phyloP scores from a whole-genome alignment of 2,888 invertebrate species.

The Erebia palarica region DNA sequence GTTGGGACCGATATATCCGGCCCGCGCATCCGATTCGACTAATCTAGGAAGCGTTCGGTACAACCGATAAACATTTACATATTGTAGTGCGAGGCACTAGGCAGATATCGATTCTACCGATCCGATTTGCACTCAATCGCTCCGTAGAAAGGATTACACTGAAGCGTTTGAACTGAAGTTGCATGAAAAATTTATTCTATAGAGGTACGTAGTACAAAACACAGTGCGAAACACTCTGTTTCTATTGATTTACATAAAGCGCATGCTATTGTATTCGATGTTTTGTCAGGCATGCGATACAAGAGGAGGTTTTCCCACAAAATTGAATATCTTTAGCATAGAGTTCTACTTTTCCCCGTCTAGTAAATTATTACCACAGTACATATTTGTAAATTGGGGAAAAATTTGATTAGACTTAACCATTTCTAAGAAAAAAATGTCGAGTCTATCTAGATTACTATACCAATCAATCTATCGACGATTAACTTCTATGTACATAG shows the following conservation, averaged over 20 bases:
- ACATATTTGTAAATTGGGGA: neutral
- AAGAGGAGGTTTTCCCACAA: neutral
- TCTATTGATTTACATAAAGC: constrained; percentile 15
- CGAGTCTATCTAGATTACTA: too few species aligned
- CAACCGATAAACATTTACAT: constrained; percentile 54
- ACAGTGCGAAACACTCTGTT: constrained; percentile 16
- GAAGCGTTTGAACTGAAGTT: constrained; percentile 28
- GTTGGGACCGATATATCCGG: constrained; percentile 60
- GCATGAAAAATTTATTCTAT: constrained; percentile 33
- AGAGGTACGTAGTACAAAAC: constrained; percentile 6
- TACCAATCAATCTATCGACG: too few species aligned
- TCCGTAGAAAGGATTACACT: constrained; percentile 40
- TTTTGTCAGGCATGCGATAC: neutral
- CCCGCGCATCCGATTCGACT: constrained; percentile 72
- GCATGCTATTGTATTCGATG: constrained; percentile 13
- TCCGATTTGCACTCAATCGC: constrained; percentile 41
- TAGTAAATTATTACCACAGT: neutral
- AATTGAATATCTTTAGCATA: neutral
- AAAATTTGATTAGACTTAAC: too few species aligned
- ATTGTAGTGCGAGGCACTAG: constrained; percentile 39
- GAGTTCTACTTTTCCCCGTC: too few species aligned
- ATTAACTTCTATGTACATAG: too few species aligned
- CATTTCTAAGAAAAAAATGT: too few species aligned
- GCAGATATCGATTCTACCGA: constrained; percentile 43
- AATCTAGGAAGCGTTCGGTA: constrained; percentile 60